phyloP scores from a whole-genome alignment of 2,113 vertebrate genomes.

The Sakesphorus luctuosus region DNA sequence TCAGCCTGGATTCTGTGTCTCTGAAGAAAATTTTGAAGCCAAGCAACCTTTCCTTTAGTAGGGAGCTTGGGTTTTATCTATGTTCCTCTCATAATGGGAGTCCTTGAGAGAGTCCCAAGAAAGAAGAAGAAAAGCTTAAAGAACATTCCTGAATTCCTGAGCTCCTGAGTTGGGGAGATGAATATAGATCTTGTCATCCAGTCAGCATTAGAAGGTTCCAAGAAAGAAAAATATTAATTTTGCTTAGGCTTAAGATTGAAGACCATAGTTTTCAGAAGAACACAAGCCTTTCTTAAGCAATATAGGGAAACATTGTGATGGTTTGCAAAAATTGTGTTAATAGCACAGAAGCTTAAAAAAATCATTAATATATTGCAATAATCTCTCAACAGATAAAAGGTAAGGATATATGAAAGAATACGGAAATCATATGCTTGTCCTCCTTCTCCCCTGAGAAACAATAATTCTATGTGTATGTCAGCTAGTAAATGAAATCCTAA shows the following conservation, averaged over 20 bases:
- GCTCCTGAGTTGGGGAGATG: not conserved
- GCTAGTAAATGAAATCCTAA: not conserved
- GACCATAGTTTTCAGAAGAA: not conserved
- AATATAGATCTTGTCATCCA: not conserved
- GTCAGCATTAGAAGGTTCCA: not conserved
- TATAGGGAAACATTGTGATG: fast-evolving
- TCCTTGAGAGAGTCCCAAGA: not conserved
- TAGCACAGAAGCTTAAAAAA: not conserved
- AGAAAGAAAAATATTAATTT: not conserved
- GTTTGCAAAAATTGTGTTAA: not conserved
- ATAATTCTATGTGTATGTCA: not conserved
- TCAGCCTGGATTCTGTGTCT: not conserved
- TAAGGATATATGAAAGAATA: not conserved
- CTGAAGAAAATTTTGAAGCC: not conserved
- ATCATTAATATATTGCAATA: not conserved
- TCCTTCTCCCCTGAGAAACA: not conserved
- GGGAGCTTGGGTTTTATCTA: not conserved
- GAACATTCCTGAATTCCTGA: not conserved
- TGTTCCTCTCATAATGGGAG: not conserved
- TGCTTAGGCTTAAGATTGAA: not conserved
- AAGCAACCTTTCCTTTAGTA: not conserved
- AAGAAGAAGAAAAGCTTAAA: not conserved
- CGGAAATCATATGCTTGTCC: not conserved
- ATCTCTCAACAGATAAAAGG: not conserved
- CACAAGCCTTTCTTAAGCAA: not conserved